Base-by-base conservation (phyloP, 2,888 invertebrate genomes). In the Escarpia spicata region DNA sequence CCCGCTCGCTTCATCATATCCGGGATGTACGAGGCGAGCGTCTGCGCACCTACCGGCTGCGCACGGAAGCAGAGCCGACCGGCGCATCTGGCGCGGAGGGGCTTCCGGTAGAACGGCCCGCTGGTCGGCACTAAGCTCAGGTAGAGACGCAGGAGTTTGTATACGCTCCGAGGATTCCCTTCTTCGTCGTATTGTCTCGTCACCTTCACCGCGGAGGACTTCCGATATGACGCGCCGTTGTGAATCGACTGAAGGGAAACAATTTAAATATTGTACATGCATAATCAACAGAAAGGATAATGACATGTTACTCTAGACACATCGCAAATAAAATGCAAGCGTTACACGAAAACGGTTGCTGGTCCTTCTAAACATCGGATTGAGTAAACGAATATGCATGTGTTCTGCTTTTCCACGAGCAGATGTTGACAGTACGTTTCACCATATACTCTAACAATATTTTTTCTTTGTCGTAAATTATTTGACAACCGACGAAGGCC, bases 131-230 rank as follows among this genome's bases (percentile, higher is more conserved):
- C 75, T 19, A 75, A 6, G 75, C 75, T 75, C 26, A 75, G 75
- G n/a, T 75, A 75, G 75, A 75, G 75, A 75, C 75, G n/a, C 26
- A 75, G 75, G 75, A 75, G 75, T 75, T 75, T 75, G 75, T 75
- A 75, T n/a, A 75, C n/a, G 75, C 75, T 75, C 19, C 75, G 75
- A 15, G 75, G 75, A 26, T 75, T 75, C 26, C 75, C 26, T 75
- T 75, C 75, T 75, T 75, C 75, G 75, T 75, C 75, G 75, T 75
- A 75, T 26, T 75, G 75, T 75, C 75, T 26, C 75, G 75, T 75
- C 75, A 75, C 75, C 75, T 75, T 75, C n/a, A 75, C 75, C 75
- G 75, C 75, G 19, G 26, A 75, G 26, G 75, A 75, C 75, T 75
- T 75, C 19, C 75, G 75, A 26, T 75, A n/a, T 75, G 75, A 75